Evolutionary conservation across 2,888 invertebrate genomes (phyloP).

Genomic region (Euspilapteryx auroguttella): DNA sequence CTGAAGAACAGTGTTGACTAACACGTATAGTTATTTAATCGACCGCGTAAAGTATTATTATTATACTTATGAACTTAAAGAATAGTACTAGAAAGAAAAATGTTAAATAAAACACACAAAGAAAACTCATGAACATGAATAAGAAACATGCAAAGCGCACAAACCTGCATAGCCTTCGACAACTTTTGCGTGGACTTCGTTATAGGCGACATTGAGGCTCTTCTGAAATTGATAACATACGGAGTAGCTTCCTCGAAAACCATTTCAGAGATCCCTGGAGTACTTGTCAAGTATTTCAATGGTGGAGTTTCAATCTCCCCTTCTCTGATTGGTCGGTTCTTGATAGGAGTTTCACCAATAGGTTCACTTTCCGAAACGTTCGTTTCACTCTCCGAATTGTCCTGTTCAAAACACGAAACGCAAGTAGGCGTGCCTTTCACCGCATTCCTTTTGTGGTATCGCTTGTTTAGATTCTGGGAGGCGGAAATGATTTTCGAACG

Average conservation of each 20-base stretch:
- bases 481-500: constrained; percentile 34
- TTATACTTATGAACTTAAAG: no score
- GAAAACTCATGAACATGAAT: constrained; percentile 10
- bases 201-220: constrained; percentile 86
- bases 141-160: constrained; percentile 14
- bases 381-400: constrained; percentile 14
- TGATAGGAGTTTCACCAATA: constrained; percentile 25
- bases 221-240: constrained; percentile 47
- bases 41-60: no score
- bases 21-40: no score
- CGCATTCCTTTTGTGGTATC: constrained; percentile 34
- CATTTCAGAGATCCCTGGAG: constrained; percentile 33
- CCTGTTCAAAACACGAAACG: constrained; percentile 39
- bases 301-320: constrained; percentile 14
- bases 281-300: constrained; percentile 42
- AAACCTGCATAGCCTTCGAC: constrained; percentile 89
- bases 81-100: no score
- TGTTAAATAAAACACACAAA: no score
- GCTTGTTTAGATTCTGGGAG: constrained; percentile 32
- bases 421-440: constrained; percentile 36
- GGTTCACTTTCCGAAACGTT: constrained; percentile 9
- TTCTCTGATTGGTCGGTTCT: constrained; percentile 5
- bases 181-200: constrained; percentile 85
- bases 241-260: constrained; percentile 34
- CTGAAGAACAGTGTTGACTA: no score